Percentiles rank a stretch among this genome's conserved stretches.
Evolutionary conservation across 2,797 vertebrate species (phyloP).

Genomic region (Sebastes matsubarae): DNA sequence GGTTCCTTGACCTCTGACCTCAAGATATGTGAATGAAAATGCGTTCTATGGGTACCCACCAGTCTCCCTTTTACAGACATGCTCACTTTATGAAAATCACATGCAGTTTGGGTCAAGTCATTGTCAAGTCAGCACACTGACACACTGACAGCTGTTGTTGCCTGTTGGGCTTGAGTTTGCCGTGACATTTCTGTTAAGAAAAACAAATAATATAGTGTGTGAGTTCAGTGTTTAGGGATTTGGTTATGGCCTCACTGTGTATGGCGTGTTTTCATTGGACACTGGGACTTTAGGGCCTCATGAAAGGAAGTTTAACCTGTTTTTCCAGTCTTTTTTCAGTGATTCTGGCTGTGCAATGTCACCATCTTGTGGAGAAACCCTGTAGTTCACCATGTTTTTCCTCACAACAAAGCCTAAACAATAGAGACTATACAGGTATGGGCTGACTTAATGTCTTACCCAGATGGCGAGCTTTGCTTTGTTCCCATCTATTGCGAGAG

Average conservation of each 20-base stretch:
- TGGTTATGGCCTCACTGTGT: not conserved
- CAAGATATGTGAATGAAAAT: too few relatives aligned
- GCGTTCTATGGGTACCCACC: too few relatives aligned
- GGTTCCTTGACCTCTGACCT: too few relatives aligned
- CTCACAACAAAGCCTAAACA: not conserved
- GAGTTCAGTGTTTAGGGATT: not conserved
- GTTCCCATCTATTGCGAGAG: constrained; percentile 96
- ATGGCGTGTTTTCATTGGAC: not conserved
- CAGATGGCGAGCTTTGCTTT: constrained; percentile 98
- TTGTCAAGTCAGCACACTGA: too few relatives aligned
- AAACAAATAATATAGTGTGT: not conserved
- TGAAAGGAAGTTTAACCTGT: not conserved
- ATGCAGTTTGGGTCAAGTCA: too few relatives aligned
- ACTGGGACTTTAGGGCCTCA: not conserved
- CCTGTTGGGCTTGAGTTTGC: too few relatives aligned
- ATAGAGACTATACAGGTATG: not conserved
- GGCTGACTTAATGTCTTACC: constrained; percentile 81
- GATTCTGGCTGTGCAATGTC: constrained; percentile 28
- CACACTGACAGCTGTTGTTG: too few relatives aligned
- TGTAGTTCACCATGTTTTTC: constrained; percentile 54
- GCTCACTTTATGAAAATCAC: too few relatives aligned
- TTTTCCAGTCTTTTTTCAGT: not conserved
- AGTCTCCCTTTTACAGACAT: too few relatives aligned
- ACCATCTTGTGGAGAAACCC: constrained; percentile 47
- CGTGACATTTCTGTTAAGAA: not conserved